Conservation (phyloP, 2,797 vertebrate species). For the Sebastes nivosus region DNA sequence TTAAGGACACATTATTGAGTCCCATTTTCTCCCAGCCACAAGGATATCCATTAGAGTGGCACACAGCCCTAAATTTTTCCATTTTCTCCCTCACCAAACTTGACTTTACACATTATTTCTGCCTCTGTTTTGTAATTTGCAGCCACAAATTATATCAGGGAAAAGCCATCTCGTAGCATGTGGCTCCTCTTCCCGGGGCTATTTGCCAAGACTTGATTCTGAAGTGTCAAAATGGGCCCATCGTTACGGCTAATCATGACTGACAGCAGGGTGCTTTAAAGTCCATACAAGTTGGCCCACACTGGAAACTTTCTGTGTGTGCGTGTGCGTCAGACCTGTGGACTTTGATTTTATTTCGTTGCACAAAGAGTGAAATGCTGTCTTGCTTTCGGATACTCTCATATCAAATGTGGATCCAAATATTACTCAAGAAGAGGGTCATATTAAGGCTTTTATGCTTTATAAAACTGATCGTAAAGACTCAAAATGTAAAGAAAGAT, state of each 20-base stretch:
- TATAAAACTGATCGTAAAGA: neutral
- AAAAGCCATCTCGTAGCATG: constrained; percentile 84
- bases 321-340: neutral
- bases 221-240: constrained; percentile 86
- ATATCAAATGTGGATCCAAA: neutral
- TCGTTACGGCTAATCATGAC: constrained; percentile 84
- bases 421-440: neutral
- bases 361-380: neutral
- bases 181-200: constrained; percentile 78
- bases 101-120: constrained; percentile 88
- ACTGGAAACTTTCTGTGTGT: constrained; percentile 60
- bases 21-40: constrained; percentile 84
- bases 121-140: constrained; percentile 87
- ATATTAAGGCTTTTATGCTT: neutral
- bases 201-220: constrained; percentile 86
- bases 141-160: constrained; percentile 86
- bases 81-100: constrained; percentile 89
- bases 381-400: neutral
- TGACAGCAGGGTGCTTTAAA: constrained; percentile 82
- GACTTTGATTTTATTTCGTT: constrained; percentile 16
- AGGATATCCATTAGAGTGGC: constrained; percentile 89
- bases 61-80: constrained; percentile 88
- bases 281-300: constrained; percentile 76
- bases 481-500: neutral
- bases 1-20: constrained; percentile 83